Percentiles rank a stretch among this genome's conserved stretches.
phyloP scores from a whole-genome alignment of 92 coral and sea anemone species.

The Epizoanthus ramosus region DNA sequence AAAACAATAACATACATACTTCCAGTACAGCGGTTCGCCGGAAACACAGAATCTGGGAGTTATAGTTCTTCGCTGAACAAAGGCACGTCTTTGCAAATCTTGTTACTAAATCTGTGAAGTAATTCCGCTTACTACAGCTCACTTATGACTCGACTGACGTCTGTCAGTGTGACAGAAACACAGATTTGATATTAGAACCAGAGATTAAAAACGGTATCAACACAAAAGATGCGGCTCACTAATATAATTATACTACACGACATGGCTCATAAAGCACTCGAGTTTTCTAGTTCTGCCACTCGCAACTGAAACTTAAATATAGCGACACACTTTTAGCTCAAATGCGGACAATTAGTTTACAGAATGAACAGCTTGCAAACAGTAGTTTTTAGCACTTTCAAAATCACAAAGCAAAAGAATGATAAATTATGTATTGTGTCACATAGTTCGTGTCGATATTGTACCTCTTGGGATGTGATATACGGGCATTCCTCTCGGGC shows the following conservation, averaged over 20 bases:
- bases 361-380: not conserved
- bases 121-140: not conserved
- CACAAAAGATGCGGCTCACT: slow-evolving; percentile 1
- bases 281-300: not conserved
- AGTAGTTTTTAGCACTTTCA: no score
- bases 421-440: no score
- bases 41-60: no score
- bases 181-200: not conserved
- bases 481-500: slow-evolving; percentile 94
- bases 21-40: no score
- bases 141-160: not conserved
- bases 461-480: slow-evolving; percentile 86
- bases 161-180: no score
- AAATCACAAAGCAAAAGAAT: no score
- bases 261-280: not conserved
- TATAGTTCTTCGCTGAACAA: no score
- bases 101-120: not conserved
- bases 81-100: not conserved
- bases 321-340: no score
- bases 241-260: not conserved
- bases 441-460: not conserved
- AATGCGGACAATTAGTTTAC: not conserved
- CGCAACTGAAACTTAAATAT: not conserved
- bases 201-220: not conserved
- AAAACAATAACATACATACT: no score